Base-by-base conservation (phyloP, 2,888 invertebrate genomes). In the Leptopilina syphax region DNA sequence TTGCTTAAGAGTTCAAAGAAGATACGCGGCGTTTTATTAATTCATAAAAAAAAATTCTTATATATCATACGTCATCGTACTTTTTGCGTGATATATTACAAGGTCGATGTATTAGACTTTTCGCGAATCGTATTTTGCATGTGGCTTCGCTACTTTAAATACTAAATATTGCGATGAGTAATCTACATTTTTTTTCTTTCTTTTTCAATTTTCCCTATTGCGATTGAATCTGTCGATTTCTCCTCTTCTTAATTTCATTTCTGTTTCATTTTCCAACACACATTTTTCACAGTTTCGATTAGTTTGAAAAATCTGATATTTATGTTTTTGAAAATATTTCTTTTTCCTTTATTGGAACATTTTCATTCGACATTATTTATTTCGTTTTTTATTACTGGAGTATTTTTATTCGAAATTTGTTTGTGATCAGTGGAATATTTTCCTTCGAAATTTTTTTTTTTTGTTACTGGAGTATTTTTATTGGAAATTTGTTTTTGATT, bases 1-100 rank as follows among this genome's bases (percentile, higher is more conserved):
- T 73, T 73, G 34, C 73, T 34, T n/a, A 73, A 73, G 57, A 73
- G 73, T 73, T 73, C 57, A 73, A 27, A 73, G 73, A 73, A 73
- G 73, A 73, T 54, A 54, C 73, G 73, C 73, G 57, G 34, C 34
- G 27, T 57, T 73, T 73, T 57, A 73, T 73, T 57, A 57, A 73
- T 57, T 57, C 73, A 73, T 34, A 73, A 73, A 34, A 34, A 34
- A 34, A 73, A 41, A 73, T 34, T 57, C 73, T 73, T 57, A 57
- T 4, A 73, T 57, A 27, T 57, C 73, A 34, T 73, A 73, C 73
- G 73, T 73, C 73, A 73, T 73, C 73, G 57, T 73, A 41, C 57
- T 73, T 73, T 73, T 73, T 57, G 73, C 57, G 57, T 73, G 73
- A 57, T 73, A 73, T 73, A 73, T 57, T 9, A 73, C 73, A 73